Base-by-base conservation (phyloP, 2,888 invertebrate species). In the Lymantria monacha region DNA sequence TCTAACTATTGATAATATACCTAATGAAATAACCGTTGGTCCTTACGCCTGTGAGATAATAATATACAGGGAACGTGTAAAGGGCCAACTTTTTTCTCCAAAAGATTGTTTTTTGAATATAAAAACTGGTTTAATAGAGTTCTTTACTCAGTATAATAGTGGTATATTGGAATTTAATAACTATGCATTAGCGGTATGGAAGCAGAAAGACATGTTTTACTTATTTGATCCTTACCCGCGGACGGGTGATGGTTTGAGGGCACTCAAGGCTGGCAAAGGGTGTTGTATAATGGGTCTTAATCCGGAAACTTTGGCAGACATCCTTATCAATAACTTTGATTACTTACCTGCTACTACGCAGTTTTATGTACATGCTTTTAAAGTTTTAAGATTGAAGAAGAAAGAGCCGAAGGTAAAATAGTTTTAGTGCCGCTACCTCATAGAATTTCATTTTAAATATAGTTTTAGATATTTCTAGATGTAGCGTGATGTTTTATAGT, bases 171-270 rank as follows among this genome's bases (percentile, higher is more conserved):
- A 94, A 63, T 93, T 95, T 49, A 94, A 93, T 58, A 92, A 91
- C 53, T 92, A 87, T 36, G 74, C 87, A n/a, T 55, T 94, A 30
- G 94, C 91, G 0, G 68, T 94, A 10, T 95, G 94, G 94, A 87
- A 92, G 14, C 94, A 94, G 69, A 87, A 91, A 33, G 92, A 93
- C 40, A 93, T 93, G 87, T 94, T 81, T 69, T 95, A 93, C 68
- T 82, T 93, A 22, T 94, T 94, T 57, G 95, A 95, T 79, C 93
- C 94, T 0, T 94, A 94, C 63, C 91, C 94, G 5, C 87, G 95
- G 1, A 93, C 93, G 10, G 83, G 75, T 9, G 93, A 93, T 43
- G 94, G 94, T 0, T 62, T 81, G 52, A 83, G 92, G 30, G 84
- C 93, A 0, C 74, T 91, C 53, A 90, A 92, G 48, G 90, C 92